Evolutionary conservation across 2,797 vertebrate species (phyloP).

Genomic region (Kryptolebias ocellatus): DNA sequence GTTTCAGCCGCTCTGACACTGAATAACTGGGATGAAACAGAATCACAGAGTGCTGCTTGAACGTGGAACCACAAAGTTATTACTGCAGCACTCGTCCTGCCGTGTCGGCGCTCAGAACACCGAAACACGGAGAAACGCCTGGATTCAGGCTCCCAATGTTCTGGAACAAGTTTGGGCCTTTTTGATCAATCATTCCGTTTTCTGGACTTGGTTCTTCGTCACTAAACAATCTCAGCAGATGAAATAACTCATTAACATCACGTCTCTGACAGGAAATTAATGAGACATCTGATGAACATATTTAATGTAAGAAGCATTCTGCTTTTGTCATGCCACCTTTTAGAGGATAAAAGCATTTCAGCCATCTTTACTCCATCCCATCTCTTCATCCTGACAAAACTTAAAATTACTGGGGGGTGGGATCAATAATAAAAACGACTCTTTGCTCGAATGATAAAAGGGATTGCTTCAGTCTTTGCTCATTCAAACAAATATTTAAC

Average conservation of each 20-base stretch:
- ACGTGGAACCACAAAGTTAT: slow-evolving; percentile 21
- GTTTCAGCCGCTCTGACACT: slow-evolving; percentile 31
- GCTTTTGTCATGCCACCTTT: too few relatives aligned
- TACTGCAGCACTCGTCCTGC: slow-evolving; percentile 32
- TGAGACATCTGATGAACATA: too few relatives aligned
- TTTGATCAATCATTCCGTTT: slow-evolving; percentile 24
- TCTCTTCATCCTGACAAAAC: too few relatives aligned
- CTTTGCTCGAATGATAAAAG: too few relatives aligned
- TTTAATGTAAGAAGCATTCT: too few relatives aligned
- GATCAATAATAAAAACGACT: too few relatives aligned
- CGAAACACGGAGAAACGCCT: not conserved
- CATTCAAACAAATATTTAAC: too few relatives aligned
- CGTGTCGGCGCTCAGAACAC: not conserved
- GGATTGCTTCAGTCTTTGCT: too few relatives aligned
- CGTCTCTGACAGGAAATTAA: too few relatives aligned
- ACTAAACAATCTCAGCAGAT: slow-evolving; percentile 15
- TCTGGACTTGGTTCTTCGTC: slow-evolving; percentile 19
- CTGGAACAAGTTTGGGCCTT: slow-evolving; percentile 11
- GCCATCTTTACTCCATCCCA: too few relatives aligned
- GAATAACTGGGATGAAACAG: slow-evolving; percentile 40
- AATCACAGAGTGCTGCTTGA: slow-evolving; percentile 26
- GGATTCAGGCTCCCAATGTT: slow-evolving; percentile 2
- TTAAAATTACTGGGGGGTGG: too few relatives aligned
- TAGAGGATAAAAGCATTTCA: too few relatives aligned
- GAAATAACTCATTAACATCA: not conserved